Evolutionary conservation across 2,888 invertebrate genomes (phyloP).

Genomic region (Sesamia inferens): DNA sequence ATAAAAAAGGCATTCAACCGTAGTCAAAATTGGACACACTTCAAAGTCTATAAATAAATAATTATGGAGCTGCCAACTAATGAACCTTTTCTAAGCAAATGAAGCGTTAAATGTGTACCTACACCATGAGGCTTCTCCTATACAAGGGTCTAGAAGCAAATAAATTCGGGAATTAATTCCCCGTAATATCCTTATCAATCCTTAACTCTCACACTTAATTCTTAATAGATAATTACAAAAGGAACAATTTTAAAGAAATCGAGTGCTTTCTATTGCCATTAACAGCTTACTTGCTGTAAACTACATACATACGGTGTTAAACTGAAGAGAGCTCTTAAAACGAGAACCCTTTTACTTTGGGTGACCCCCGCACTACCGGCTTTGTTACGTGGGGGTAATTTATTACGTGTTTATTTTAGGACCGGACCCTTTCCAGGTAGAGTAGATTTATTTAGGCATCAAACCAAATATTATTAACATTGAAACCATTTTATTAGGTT

Average conservation of each 20-base stretch:
- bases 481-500: conserved; percentile 48
- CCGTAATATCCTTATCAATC: conserved; percentile 18
- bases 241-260: conserved; percentile 42
- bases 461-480: conserved; percentile 53
- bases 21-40: conserved; percentile 19
- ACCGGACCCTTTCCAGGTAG: conserved; percentile 37
- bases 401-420: conserved; percentile 56
- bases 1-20: conserved; percentile 14
- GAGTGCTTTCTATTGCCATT: conserved; percentile 60
- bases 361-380: conserved; percentile 55
- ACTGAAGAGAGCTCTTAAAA: conserved; percentile 66
- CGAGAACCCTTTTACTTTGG: conserved; percentile 69
- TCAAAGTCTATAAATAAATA: conserved; percentile 24
- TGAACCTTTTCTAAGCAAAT: conserved; percentile 34
- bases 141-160: conserved; percentile 9
- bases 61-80: conserved; percentile 19
- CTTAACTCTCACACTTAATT: conserved; percentile 38
- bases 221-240: conserved; percentile 45
- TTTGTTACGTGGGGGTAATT: conserved; percentile 55
- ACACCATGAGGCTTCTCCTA: conserved; percentile 14
- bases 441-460: conserved; percentile 57
- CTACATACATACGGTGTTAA: conserved; percentile 50
- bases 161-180: conserved; percentile 38
- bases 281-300: conserved; percentile 66
- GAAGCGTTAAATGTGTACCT: conserved; percentile 34